phyloP scores from a whole-genome alignment of 2,888 invertebrate genomes.

The Ormyrus thymus region DNA sequence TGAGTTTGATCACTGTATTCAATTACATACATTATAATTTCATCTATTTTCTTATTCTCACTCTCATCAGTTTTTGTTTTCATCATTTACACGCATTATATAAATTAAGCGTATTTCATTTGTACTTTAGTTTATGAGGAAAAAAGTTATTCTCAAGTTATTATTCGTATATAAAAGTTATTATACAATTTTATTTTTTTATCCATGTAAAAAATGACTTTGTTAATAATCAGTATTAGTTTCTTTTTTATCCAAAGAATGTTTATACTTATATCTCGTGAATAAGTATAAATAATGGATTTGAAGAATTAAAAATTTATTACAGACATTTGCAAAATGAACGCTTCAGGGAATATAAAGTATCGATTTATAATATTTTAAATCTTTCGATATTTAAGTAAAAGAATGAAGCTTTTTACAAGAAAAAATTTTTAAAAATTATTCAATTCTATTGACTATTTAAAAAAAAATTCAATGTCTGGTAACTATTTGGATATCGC shows the following conservation, averaged over 20 bases:
- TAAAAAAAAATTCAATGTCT: no score
- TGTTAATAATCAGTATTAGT: neutral
- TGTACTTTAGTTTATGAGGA: slow-evolving; percentile 42
- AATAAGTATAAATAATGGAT: slow-evolving; percentile 3
- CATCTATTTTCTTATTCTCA: slow-evolving; percentile 20
- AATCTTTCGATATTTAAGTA: neutral
- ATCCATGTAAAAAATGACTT: neutral
- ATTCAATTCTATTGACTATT: no score
- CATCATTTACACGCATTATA: no score
- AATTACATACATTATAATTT: slow-evolving; percentile 22
- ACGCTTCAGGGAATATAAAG: neutral
- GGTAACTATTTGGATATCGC: no score
- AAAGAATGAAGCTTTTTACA: no score
- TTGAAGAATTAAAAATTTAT: slow-evolving; percentile 4
- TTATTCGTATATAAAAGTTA: slow-evolving; percentile 16
- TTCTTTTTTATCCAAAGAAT: slow-evolving; percentile 2
- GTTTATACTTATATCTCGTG: slow-evolving; percentile 7
- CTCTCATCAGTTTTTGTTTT: slow-evolving; percentile 17
- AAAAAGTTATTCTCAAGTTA: slow-evolving; percentile 17
- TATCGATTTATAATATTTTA: slow-evolving; percentile 7
- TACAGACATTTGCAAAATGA: slow-evolving; percentile 31
- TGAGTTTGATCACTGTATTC: slow-evolving; percentile 6
- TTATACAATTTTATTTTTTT: neutral
- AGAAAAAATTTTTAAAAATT: no score
- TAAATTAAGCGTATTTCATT: slow-evolving; percentile 38